Conservation (phyloP, 2,888 invertebrate species). For the Rhyacophila evoluta region DNA sequence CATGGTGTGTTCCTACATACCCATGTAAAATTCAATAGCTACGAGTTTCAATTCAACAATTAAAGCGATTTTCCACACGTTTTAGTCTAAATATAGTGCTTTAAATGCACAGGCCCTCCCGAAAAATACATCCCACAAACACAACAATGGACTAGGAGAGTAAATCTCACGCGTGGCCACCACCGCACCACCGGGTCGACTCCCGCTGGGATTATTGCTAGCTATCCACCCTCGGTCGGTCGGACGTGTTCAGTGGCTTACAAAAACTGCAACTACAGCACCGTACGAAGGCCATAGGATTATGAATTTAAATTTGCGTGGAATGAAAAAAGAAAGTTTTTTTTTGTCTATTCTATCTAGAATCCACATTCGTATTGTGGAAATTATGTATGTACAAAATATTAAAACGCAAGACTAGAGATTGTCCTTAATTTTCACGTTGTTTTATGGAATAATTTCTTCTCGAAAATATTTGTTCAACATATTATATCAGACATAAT, state of each 20-base stretch:
- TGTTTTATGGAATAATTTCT: no score
- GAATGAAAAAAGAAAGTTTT: no score
- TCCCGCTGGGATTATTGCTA: conserved; percentile 17
- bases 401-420: no score
- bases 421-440: no score
- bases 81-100: neutral
- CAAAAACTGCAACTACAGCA: neutral
- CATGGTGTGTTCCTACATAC: no score
- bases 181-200: neutral
- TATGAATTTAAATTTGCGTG: neutral
- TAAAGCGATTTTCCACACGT: conserved; percentile 12
- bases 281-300: neutral
- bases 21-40: neutral
- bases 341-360: no score
- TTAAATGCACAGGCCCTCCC: conserved; percentile 13
- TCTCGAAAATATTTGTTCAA: no score
- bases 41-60: neutral
- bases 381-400: no score
- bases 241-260: neutral
- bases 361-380: no score
- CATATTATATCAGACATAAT: no score
- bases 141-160: neutral
- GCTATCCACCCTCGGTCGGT: neutral
- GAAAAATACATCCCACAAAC: conserved; percentile 5
- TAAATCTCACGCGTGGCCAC: conserved; percentile 20